These are phyloP conservation scores for Rugalucina vietnamica DNA, from an alignment of 2,888 invertebrate genomes.

Conservation along the genomic window DNA sequence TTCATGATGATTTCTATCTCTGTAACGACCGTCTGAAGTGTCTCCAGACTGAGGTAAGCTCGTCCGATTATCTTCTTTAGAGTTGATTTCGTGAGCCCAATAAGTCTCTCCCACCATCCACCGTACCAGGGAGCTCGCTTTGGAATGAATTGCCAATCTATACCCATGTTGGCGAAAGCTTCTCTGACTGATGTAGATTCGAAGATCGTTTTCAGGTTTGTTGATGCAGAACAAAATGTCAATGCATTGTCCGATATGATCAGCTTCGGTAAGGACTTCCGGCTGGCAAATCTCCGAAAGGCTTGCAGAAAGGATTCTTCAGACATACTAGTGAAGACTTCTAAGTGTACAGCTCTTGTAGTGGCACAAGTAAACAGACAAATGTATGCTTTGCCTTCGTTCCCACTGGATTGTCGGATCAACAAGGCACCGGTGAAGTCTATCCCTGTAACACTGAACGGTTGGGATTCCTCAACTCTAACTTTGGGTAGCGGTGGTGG, in stretches of 20 bases:
- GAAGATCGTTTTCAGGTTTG: background rate
- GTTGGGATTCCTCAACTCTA: background rate
- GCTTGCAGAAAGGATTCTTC: constrained; percentile 14
- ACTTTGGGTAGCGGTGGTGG: background rate
- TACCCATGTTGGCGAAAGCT: constrained; percentile 2
- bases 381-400: no score
- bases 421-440: constrained; percentile 18
- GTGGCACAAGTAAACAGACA: background rate
- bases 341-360: constrained; percentile 11
- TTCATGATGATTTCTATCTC: constrained; percentile 56
- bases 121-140: constrained; percentile 57
- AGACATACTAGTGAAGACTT: background rate
- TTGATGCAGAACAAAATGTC: constrained; percentile 36
- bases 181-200: background rate
- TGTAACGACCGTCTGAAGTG: constrained; percentile 45
- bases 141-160: constrained; percentile 50
- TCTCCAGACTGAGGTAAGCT: constrained; percentile 23
- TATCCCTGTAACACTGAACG: constrained; percentile 1
- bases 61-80: constrained; percentile 39
- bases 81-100: constrained; percentile 46
- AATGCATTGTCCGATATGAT: constrained; percentile 42
- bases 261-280: background rate
- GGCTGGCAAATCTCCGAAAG: background rate
- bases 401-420: background rate
- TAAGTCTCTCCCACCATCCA: constrained; percentile 58